Evolutionary conservation across 2,888 invertebrate species (phyloP).

Genomic region (Pachydiplax longipennis): DNA sequence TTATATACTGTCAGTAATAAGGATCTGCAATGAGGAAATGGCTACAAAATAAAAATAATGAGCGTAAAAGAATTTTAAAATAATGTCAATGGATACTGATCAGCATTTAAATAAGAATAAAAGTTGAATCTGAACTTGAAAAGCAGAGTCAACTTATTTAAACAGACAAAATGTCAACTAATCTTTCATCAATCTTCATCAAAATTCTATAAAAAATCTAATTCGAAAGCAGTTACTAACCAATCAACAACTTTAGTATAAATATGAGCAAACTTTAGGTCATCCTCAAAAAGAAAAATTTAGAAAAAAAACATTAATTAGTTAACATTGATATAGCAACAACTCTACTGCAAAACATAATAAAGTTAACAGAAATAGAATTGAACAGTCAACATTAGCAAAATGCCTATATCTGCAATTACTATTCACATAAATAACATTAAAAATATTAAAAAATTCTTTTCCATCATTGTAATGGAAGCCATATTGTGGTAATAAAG

Average conservation of each 20-base stretch:
- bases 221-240: conserved; percentile 6
- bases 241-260: conserved; percentile 37
- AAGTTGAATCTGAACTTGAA: background rate
- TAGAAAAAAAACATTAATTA: conserved; percentile 30
- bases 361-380: conserved; percentile 40
- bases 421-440: conserved; percentile 42
- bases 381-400: conserved; percentile 32
- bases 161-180: conserved; percentile 16
- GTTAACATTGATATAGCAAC: conserved; percentile 30
- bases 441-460: background rate
- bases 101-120: conserved; percentile 29
- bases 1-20: background rate
- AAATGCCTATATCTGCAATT: conserved; percentile 17
- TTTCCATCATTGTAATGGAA: background rate
- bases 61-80: background rate
- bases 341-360: conserved; percentile 35
- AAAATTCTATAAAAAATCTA: conserved; percentile 10
- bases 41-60: background rate
- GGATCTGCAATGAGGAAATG: background rate
- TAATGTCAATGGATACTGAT: background rate
- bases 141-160: background rate
- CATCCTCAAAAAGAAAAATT: conserved; percentile 22
- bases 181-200: conserved; percentile 8
- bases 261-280: conserved; percentile 13
- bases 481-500: conserved; percentile 4